Evolutionary conservation across 2,797 vertebrate species (phyloP).

Genomic region (Alcedo atthis): DNA sequence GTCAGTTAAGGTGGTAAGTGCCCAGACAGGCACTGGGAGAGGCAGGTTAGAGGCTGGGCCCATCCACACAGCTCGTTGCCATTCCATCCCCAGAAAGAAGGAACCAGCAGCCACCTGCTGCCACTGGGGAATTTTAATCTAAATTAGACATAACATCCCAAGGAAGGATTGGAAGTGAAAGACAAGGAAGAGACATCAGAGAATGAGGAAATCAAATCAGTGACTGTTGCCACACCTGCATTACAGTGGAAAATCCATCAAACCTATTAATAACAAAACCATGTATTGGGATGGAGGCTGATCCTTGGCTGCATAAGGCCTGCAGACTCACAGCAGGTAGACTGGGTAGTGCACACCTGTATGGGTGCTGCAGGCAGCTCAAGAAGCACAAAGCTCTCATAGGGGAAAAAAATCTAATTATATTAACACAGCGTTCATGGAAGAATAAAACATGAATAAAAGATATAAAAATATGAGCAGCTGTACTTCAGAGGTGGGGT

Average conservation of each 20-base stretch:
- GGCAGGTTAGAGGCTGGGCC: neutral
- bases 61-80: neutral
- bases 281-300: neutral
- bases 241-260: neutral
- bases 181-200: neutral
- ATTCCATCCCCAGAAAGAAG: neutral
- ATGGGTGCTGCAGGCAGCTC: neutral
- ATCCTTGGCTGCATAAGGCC: neutral
- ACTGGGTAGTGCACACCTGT: neutral
- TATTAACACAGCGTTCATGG: neutral
- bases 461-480: neutral
- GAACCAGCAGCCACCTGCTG: neutral
- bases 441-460: neutral
- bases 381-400: neutral
- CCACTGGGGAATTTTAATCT: neutral
- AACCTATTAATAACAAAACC: neutral
- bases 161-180: neutral
- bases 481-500: neutral
- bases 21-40: neutral
- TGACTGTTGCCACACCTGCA: neutral
- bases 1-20: neutral
- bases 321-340: neutral
- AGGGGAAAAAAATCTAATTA: neutral
- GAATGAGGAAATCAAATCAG: neutral
- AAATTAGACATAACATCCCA: neutral